Evolutionary conservation across 2,888 invertebrate species (phyloP), one percentile per base, ranked within the genome.

Genomic region (Nomada fucata): DNA sequence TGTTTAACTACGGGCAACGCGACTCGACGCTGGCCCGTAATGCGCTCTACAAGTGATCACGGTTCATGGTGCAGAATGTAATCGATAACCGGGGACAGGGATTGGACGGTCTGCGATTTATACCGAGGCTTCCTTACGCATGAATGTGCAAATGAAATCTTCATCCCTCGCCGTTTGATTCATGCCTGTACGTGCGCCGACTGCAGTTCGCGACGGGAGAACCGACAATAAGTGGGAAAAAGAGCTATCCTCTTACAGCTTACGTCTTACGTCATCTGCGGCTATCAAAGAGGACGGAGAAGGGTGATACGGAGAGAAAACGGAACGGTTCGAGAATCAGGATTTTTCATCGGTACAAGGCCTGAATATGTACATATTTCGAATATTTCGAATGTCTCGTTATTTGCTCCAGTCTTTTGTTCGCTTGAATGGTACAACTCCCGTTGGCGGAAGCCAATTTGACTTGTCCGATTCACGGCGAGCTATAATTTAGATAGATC

Each of bases 11-110:
- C 29, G 59, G 53, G 60, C 53, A 44, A 77, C 61, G 79, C 65
- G 61, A 71, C 67, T 77, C 71, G 71, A 71, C 67, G 71, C 55
- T 65, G 76, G 76, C 47, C 64, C 10, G n/a, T 71, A 79, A 79
- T 77, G 60, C 70, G 59, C 47, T 50, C 26, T 47, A 26, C 61
- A 26, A 79, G 55, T 61, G 61, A 77, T 77, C 77, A 47, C 3
- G 36, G 42, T 47, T 63, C 63, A 53, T 53, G 44, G n/a, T 60
- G 59, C 36, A 26, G 42, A 52, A 50, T 59, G 50, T 53, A 64
- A 70, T 65, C 69, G 69, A 76, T 79, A 64, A 29, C 29, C 20
- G 29, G n/a, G n/a, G 23, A 36, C 36, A 7, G 36, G 36, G 47
- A 65, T 63, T 64, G 64, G 64, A 42, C 61, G 7, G 55, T 23